phyloP scores from a whole-genome alignment of 1,140 invertebrate species.

The Solenopsis invicta region DNA sequence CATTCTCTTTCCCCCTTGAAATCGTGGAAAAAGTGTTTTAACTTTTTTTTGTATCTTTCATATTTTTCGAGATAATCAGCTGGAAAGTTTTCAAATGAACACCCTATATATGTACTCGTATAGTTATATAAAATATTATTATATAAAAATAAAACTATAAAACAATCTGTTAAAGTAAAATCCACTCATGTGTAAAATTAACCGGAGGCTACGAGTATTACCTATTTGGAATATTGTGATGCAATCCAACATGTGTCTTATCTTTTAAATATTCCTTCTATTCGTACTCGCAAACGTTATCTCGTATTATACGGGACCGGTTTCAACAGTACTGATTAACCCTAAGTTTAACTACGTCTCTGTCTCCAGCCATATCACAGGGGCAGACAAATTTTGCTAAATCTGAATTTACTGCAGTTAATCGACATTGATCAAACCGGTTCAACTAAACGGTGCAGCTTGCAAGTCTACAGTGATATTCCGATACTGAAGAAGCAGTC shows the following conservation, averaged over 20 bases:
- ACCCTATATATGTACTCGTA: too few species aligned
- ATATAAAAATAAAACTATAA: neutral
- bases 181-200: neutral
- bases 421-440: conserved; percentile 19
- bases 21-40: too few species aligned
- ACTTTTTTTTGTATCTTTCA: too few species aligned
- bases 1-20: too few species aligned
- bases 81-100: too few species aligned
- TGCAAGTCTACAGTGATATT: neutral
- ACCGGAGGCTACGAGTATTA: neutral
- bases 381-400: conserved; percentile 9
- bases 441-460: neutral
- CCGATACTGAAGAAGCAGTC: neutral
- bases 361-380: neutral
- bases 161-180: conserved; percentile 11
- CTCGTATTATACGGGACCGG: conserved; percentile 11
- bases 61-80: too few species aligned
- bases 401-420: neutral
- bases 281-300: conserved; percentile 12
- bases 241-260: neutral
- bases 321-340: conserved; percentile 19
- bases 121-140: too few species aligned
- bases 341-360: conserved; percentile 20
- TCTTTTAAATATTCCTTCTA: conserved; percentile 27
- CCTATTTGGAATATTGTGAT: neutral